phyloP scores from a whole-genome alignment of 2,888 invertebrate species.

The Bombylius discolor region DNA sequence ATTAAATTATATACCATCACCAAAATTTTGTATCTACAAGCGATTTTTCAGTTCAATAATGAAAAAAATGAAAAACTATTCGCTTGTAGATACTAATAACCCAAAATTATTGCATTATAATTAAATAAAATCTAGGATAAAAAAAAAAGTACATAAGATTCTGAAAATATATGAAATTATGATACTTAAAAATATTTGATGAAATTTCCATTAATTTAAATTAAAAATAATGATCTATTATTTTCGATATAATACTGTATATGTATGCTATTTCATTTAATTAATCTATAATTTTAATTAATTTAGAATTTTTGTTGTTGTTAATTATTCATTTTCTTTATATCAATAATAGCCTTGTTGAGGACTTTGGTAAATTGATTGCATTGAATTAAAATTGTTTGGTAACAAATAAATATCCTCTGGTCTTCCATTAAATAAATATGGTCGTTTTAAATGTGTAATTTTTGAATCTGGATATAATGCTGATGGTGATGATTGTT shows the following conservation, averaged over 20 bases:
- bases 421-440: constrained; percentile 56
- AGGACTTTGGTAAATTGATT: constrained; percentile 5
- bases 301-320: too few species aligned
- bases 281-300: too few species aligned
- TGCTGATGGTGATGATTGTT: constrained; percentile 5
- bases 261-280: too few species aligned
- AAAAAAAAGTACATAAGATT: too few species aligned
- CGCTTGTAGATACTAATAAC: too few species aligned
- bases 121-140: too few species aligned
- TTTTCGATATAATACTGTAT: neutral
- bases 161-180: neutral
- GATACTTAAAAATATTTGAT: neutral
- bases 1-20: neutral
- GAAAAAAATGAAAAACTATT: too few species aligned
- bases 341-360: constrained; percentile 6
- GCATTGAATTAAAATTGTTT: constrained; percentile 7
- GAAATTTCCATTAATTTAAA: neutral
- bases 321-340: neutral
- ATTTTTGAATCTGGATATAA: constrained; percentile 46
- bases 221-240: neutral
- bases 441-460: constrained; percentile 61
- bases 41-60: neutral
- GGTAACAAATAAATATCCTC: constrained; percentile 31
- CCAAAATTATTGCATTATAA: too few species aligned
- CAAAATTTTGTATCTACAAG: neutral